A percentile compares a stretch with the other conserved stretches of the same genome.
phyloP scores from a whole-genome alignment of 2,888 invertebrate species.

The Leptothorax acervorum region DNA sequence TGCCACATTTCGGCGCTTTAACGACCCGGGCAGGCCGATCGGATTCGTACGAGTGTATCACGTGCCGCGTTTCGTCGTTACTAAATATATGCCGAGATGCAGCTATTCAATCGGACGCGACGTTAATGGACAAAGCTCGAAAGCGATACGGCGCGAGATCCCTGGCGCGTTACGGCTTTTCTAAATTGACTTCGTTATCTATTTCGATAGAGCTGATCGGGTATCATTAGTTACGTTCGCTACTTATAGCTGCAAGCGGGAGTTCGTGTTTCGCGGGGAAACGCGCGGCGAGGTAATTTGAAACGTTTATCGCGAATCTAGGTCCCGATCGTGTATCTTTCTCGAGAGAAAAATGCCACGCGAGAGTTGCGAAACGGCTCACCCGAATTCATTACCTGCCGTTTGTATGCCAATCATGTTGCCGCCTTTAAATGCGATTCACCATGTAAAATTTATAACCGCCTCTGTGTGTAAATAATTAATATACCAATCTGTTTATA shows the following conservation, averaged over 20 bases:
- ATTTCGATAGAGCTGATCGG: conserved; percentile 66
- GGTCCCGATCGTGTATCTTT: conserved; percentile 50
- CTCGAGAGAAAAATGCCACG: conserved; percentile 45
- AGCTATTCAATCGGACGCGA: conserved; percentile 48
- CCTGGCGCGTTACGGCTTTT: conserved; percentile 42
- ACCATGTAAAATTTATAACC: conserved; percentile 3
- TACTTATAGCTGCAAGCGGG: conserved; percentile 43
- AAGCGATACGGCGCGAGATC: neutral
- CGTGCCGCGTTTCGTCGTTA: conserved; percentile 67
- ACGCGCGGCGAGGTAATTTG: conserved; percentile 60
- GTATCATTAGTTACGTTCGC: conserved; percentile 68
- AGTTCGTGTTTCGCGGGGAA: conserved; percentile 40
- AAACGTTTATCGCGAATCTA: conserved; percentile 72
- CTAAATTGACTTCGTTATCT: conserved; percentile 65
- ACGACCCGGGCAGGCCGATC: conserved; percentile 71
- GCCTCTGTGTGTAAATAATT: neutral
- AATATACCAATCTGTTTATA: neutral
- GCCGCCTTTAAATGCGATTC: conserved; percentile 23
- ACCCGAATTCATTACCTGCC: conserved; percentile 41
- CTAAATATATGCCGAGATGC: conserved; percentile 75
- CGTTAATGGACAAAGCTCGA: conserved; percentile 19
- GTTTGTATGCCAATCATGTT: conserved; percentile 44
- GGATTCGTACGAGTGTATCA: conserved; percentile 62
- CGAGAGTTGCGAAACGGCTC: conserved; percentile 44
- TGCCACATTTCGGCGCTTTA: conserved; percentile 77